Conservation (phyloP, 2,797 vertebrate genomes). For the Xenopus petersii region DNA sequence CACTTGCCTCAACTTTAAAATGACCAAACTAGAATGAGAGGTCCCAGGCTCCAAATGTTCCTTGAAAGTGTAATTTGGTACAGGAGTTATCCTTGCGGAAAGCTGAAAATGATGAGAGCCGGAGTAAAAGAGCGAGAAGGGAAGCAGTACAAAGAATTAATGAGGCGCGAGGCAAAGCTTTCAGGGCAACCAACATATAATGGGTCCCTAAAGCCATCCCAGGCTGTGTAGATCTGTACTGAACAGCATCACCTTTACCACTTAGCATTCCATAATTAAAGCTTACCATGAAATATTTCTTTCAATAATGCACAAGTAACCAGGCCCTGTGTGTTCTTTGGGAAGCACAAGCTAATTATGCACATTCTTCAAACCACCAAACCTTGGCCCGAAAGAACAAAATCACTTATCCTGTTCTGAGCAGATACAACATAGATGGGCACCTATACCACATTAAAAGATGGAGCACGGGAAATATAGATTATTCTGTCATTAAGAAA, state of each 20-base stretch:
- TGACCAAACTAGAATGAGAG: conserved; percentile 3
- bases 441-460: too few relatives aligned
- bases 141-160: conserved; percentile 27
- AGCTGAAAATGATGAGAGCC: conserved; percentile 11
- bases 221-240: conserved; percentile 6
- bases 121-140: conserved; percentile 1
- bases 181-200: conserved; percentile 9
- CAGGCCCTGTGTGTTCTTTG: neutral
- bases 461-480: too few relatives aligned
- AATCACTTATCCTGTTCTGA: neutral
- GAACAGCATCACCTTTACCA: conserved; percentile 13
- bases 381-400: neutral
- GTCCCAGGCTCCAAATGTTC: conserved; percentile 38
- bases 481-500: too few relatives aligned
- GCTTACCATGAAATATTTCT: conserved; percentile 13
- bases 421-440: neutral
- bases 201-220: conserved; percentile 25
- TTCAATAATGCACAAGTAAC: conserved; percentile 27
- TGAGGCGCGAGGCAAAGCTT: conserved; percentile 11
- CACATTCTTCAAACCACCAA: neutral
- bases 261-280: conserved; percentile 21
- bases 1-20: neutral
- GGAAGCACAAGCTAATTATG: neutral
- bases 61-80: conserved; percentile 15
- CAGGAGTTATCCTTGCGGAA: conserved; percentile 18